These are phyloP conservation scores for Selene dorsalis DNA, from an alignment of 2,797 vertebrate genomes.

Conservation along the genomic window DNA sequence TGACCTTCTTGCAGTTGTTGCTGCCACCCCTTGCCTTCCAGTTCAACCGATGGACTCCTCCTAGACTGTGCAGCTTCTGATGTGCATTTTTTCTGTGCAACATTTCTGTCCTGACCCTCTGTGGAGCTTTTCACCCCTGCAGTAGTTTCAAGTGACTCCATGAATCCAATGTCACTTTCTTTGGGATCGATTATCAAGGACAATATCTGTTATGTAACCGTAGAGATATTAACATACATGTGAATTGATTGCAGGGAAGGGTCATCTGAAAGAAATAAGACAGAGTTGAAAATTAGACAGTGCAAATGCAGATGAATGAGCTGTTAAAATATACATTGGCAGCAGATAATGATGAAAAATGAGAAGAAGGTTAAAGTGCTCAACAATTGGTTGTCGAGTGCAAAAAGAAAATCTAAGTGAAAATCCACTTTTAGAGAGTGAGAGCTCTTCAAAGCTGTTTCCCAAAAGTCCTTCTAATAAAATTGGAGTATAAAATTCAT, in stretches of 20 bases:
- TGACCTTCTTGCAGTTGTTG: conserved; percentile 85
- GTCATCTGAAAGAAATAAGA: conserved; percentile 80
- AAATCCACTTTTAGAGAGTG: conserved; percentile 40
- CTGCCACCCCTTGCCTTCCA: conserved; percentile 86
- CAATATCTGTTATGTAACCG: conserved; percentile 86
- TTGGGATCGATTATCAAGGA: conserved; percentile 74
- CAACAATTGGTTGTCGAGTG: conserved; percentile 5
- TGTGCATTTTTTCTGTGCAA: conserved; percentile 85
- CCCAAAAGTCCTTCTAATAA: conserved; percentile 62
- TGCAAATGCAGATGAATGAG: background rate
- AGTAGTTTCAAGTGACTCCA: conserved; percentile 94
- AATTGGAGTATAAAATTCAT: conserved; percentile 65
- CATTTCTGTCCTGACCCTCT: conserved; percentile 89
- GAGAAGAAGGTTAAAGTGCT: background rate
- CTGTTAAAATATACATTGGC: conserved; percentile 3
- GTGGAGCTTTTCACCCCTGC: conserved; percentile 90
- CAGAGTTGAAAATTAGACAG: conserved; percentile 59
- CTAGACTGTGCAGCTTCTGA: conserved; percentile 84
- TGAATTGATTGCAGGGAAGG: conserved; percentile 81
- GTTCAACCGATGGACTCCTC: conserved; percentile 87
- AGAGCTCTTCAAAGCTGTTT: conserved; percentile 48
- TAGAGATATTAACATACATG: conserved; percentile 86
- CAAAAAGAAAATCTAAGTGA: background rate
- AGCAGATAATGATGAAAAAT: conserved; percentile 19
- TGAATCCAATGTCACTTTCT: conserved; percentile 85